phyloP scores from a whole-genome alignment of 2,797 vertebrate genomes.

The Tympanoctomys barrerae region DNA sequence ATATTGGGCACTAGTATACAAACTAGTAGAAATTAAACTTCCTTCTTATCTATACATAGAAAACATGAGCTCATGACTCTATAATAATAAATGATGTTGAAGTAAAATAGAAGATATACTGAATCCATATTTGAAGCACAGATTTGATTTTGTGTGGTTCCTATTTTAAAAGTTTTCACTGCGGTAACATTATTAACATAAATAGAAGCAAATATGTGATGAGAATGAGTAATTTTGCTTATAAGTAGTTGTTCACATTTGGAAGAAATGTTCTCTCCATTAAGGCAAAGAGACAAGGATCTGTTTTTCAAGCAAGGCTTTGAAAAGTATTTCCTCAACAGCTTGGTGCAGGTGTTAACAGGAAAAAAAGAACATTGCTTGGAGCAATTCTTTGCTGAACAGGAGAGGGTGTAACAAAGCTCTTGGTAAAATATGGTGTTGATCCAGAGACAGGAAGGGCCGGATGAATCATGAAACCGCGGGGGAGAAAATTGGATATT shows the following conservation, averaged over 20 bases:
- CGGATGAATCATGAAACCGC: slow-evolving; percentile 66
- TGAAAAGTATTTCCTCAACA: slow-evolving; percentile 75
- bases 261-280: slow-evolving; percentile 50
- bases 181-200: neutral
- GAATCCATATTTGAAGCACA: neutral
- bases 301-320: slow-evolving; percentile 70
- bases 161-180: neutral
- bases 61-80: neutral
- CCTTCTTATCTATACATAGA: neutral
- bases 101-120: neutral
- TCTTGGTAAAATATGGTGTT: slow-evolving; percentile 77
- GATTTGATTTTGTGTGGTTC: neutral
- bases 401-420: slow-evolving; percentile 50
- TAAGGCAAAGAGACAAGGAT: slow-evolving; percentile 50
- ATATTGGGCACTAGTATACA: neutral
- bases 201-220: neutral
- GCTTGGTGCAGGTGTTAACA: slow-evolving; percentile 75
- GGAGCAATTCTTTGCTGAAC: slow-evolving; percentile 77
- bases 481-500: slow-evolving; percentile 54
- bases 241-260: slow-evolving; percentile 34
- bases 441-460: slow-evolving; percentile 67
- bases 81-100: neutral
- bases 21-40: slow-evolving; percentile 19
- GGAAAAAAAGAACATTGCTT: slow-evolving; percentile 56
- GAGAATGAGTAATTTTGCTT: slow-evolving; percentile 28